phyloP scores from a whole-genome alignment of 2,888 invertebrate species.

The Antheraea assamensis region DNA sequence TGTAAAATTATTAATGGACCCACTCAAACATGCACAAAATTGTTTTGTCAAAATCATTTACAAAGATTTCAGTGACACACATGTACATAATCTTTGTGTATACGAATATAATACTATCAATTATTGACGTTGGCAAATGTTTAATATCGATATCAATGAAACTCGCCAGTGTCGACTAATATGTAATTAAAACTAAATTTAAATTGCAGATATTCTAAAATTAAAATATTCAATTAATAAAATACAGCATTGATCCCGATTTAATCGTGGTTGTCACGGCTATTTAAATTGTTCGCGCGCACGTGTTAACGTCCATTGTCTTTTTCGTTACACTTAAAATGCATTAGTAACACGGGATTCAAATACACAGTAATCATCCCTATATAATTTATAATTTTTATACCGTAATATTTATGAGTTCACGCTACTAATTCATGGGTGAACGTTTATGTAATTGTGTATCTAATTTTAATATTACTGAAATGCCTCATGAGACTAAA shows the following conservation, averaged over 20 bases:
- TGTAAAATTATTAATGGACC: no score
- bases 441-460: conserved; percentile 38
- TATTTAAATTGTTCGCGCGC: neutral
- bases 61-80: no score
- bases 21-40: no score
- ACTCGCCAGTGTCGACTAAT: neutral
- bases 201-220: neutral
- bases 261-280: neutral
- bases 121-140: neutral
- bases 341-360: conserved; percentile 2
- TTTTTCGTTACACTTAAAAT: neutral
- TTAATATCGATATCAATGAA: neutral
- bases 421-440: conserved; percentile 38
- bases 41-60: no score
- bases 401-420: conserved; percentile 53
- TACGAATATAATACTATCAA: neutral
- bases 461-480: neutral
- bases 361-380: neutral
- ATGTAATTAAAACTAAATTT: neutral
- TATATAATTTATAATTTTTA: conserved; percentile 44
- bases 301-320: conserved; percentile 12
- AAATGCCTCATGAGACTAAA: neutral
- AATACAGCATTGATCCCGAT: neutral
- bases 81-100: no score
- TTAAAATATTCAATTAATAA: conserved; percentile 9